Base-by-base conservation (phyloP, 1,140 invertebrate genomes). In the Heliconius hermathena region DNA sequence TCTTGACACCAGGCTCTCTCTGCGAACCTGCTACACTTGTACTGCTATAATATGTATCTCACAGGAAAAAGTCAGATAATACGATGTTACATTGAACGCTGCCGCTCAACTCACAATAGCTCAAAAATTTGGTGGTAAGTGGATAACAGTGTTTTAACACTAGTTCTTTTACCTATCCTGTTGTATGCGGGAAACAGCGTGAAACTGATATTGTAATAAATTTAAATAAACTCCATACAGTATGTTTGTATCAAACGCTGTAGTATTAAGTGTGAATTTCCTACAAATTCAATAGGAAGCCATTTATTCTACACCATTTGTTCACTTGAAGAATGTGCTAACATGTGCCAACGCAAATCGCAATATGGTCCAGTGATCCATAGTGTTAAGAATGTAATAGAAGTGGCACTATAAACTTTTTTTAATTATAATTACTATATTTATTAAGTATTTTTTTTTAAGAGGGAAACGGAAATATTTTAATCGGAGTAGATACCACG, bases 281-380 rank as follows among this genome's bases (percentile, higher is more conserved):
- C 46, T 71, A 54, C 16, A 77, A 54, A 77, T 77, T 71, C 66
- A 77, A 77, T 77, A 77, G 76, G 76, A 77, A 77, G 70, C 70
- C 41, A 72, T 77, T 71, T 77, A 72, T 77, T 77, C 76, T 77
- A 36, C 46, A 26, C 76, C 76, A 77, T 77, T 77, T 77, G 76
- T 77, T 77, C 70, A 52, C 70, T 70, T 71, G 70, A 77, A 72
- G 49, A 77, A 77, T 77, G 76, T 77, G 41, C 76, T 36, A 78
- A 46, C 52, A 52, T 74, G 76, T 71, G 78, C 74, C 54, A 74
- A 73, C 71, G 70, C 71, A 54, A 76, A 74, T 57, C 71, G 70
- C 71, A 54, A 76, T 79, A 79, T 76, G 71, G 74, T 22, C 71
- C 41, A 20, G 41, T 33, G 66, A n/a, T 71, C 70, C 71, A 77